Percentiles rank a stretch among this genome's conserved stretches.
These are phyloP conservation scores for Jacana jacana DNA, from an alignment of 2,113 vertebrate genomes.

Conservation along the genomic window DNA sequence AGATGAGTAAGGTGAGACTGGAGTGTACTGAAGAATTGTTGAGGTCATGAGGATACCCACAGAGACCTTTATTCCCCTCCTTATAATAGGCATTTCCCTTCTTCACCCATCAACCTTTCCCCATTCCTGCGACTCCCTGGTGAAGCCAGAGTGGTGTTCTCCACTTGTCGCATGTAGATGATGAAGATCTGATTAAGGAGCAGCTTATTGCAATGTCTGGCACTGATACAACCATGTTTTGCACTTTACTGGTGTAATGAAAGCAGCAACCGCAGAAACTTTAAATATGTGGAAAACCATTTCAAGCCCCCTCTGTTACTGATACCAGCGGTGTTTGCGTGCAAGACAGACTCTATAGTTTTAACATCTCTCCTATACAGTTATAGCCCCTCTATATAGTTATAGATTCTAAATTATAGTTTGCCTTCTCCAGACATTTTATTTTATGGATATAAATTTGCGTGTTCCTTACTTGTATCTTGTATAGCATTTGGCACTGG, in stretches of 20 bases:
- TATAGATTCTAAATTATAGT: not conserved
- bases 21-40: not conserved
- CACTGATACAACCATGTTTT: not conserved
- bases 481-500: not conserved
- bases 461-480: not conserved
- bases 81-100: not conserved
- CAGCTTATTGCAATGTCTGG: not conserved
- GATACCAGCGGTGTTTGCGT: not conserved
- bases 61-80: not conserved
- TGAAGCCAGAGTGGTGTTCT: not conserved
- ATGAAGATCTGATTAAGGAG: not conserved
- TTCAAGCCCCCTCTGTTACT: not conserved
- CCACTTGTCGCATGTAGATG: not conserved
- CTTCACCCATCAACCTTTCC: not conserved
- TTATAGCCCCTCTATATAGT: not conserved
- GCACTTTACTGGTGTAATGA: not conserved
- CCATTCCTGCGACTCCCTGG: not conserved
- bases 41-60: not conserved
- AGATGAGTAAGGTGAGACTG: not conserved
- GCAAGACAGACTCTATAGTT: not conserved
- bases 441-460: not conserved
- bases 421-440: not conserved
- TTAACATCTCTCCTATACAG: not conserved
- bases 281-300: not conserved
- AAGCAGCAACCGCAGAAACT: not conserved